Evolutionary conservation across 2,888 invertebrate species (phyloP).

Genomic region (Eupsilia transversa): DNA sequence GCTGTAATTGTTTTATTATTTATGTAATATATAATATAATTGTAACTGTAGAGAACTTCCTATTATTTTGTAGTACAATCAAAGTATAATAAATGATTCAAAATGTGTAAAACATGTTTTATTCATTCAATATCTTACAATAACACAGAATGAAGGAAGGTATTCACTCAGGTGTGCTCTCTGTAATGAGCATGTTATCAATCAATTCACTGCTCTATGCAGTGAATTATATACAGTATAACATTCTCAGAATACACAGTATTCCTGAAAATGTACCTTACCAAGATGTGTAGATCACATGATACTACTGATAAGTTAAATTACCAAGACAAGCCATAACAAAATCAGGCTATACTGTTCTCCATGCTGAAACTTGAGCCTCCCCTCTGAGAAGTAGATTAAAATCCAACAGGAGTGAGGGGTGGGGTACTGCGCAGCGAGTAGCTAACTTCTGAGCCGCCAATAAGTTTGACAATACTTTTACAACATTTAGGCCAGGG

Average conservation of each 20-base stretch:
- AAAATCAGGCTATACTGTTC: not conserved
- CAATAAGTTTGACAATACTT: too few species aligned
- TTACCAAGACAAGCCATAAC: not conserved
- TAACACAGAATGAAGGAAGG: not conserved
- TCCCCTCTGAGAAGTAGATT: not conserved
- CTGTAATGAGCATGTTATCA: not conserved
- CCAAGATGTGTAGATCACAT: not conserved
- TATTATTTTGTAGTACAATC: conserved; percentile 91
- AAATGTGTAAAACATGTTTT: conserved; percentile 78
- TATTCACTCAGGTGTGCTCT: not conserved
- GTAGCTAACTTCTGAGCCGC: too few species aligned
- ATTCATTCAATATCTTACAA: conserved; percentile 49
- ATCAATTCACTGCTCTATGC: not conserved
- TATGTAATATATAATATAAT: conserved; percentile 87
- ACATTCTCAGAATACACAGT: not conserved
- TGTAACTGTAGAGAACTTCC: conserved; percentile 90
- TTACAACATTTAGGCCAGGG: too few species aligned
- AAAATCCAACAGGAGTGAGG: not conserved
- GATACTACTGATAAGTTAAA: not conserved
- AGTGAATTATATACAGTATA: too few species aligned
- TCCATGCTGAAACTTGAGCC: not conserved
- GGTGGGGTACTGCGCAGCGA: too few species aligned
- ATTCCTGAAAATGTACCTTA: not conserved
- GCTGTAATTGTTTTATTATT: conserved; percentile 87
- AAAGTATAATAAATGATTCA: conserved; percentile 89